These are phyloP conservation scores for Heliopora coerulea DNA, from an alignment of 92 coral and sea anemone species.

Conservation along the genomic window DNA sequence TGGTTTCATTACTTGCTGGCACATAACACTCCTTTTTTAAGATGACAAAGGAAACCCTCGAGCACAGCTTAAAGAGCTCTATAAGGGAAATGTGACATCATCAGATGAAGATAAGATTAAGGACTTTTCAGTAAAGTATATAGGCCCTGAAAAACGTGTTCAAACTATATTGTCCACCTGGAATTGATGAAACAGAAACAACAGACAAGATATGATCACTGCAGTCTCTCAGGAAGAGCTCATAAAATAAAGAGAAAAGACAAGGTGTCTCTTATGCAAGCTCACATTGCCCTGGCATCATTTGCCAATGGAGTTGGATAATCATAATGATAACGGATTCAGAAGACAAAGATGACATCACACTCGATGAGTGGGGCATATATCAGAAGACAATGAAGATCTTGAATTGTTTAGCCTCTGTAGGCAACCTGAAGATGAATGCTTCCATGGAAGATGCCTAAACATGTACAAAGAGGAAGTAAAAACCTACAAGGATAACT, in stretches of 20 bases:
- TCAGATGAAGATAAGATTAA: constrained; percentile 42
- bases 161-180: constrained; percentile 47
- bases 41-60: constrained; percentile 47
- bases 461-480: constrained; percentile 42
- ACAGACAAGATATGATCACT: constrained; percentile 52
- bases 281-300: constrained; percentile 55
- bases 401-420: constrained; percentile 52
- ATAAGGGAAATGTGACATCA: constrained; percentile 31
- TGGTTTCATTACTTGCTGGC: constrained; percentile 57
- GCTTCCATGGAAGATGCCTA: constrained; percentile 60
- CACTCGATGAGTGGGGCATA: constrained; percentile 54
- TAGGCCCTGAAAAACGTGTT: constrained; percentile 51
- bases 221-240: constrained; percentile 44
- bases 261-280: constrained; percentile 57
- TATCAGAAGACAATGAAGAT: constrained; percentile 41
- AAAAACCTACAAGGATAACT: constrained; percentile 42
- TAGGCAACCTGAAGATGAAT: constrained; percentile 65
- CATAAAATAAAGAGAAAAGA: constrained; percentile 58
- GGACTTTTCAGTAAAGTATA: constrained; percentile 51
- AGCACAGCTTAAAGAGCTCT: constrained; percentile 44
- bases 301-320: constrained; percentile 1
- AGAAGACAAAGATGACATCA: constrained; percentile 49
- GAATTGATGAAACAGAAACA: constrained; percentile 49
- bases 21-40: constrained; percentile 42
- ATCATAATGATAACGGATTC: constrained; percentile 16